These are phyloP conservation scores for Brienomyrus brachyistius DNA, from an alignment of 2,113 vertebrate species.

Conservation along the genomic window DNA sequence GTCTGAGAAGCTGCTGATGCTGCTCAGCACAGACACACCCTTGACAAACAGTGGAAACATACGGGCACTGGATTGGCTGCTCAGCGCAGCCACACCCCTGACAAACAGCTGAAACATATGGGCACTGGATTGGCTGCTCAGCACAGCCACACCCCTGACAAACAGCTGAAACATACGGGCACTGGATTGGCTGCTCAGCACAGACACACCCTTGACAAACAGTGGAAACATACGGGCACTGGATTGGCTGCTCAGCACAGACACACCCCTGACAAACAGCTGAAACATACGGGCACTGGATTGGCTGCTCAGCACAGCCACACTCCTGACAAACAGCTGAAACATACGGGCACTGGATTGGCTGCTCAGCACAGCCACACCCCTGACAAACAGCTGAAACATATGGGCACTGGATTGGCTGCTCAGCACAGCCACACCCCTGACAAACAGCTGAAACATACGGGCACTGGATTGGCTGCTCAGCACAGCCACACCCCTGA, in stretches of 20 bases:
- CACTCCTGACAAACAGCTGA: neutral
- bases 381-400: neutral
- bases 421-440: neutral
- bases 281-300: too few species aligned
- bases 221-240: neutral
- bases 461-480: neutral
- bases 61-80: neutral
- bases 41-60: neutral
- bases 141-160: neutral
- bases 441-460: neutral
- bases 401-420: neutral
- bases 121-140: neutral
- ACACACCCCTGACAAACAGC: neutral
- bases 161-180: neutral
- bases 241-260: neutral
- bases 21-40: neutral
- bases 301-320: neutral
- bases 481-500: neutral
- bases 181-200: neutral
- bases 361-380: neutral
- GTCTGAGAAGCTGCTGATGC: neutral
- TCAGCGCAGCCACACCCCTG: neutral
- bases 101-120: neutral
- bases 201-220: neutral
- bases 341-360: neutral